Percentiles rank a stretch among this genome's conserved stretches.
Conservation (phyloP, 2,797 vertebrate genomes). For the Mus spretus region DNA sequence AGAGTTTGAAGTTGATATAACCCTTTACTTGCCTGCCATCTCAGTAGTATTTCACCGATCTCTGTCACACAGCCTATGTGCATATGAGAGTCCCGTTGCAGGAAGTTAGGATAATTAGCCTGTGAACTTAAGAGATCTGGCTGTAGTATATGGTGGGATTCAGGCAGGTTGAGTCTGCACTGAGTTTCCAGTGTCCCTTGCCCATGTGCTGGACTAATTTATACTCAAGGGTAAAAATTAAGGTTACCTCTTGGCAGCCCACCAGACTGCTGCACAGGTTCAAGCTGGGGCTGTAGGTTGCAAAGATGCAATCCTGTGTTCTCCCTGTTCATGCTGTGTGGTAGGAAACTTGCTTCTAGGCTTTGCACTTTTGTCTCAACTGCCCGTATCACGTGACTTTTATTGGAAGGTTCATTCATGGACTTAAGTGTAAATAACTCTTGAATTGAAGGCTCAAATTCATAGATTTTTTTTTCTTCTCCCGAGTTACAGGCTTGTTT, state of each 20-base stretch:
- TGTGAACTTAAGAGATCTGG: slow-evolving; percentile 64
- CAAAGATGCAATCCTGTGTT: background rate
- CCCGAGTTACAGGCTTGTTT: background rate
- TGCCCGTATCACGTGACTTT: background rate
- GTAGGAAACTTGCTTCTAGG: background rate
- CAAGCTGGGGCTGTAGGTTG: slow-evolving; percentile 64
- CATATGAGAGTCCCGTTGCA: slow-evolving; percentile 47
- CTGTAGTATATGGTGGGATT: background rate
- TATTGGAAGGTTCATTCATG: background rate
- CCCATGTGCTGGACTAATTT: slow-evolving; percentile 80
- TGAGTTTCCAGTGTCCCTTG: slow-evolving; percentile 37
- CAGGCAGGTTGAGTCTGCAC: slow-evolving; percentile 18
- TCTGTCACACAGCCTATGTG: background rate
- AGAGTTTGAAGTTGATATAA: background rate
- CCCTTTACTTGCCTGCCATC: background rate
- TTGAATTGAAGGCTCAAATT: background rate
- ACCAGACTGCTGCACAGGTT: slow-evolving; percentile 72
- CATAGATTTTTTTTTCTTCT: background rate
- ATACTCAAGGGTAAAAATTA: slow-evolving; percentile 84
- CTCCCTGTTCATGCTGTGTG: background rate
- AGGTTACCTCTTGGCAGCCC: slow-evolving; percentile 75
- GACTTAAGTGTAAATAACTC: background rate
- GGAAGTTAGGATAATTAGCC: slow-evolving; percentile 74
- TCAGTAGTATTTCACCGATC: slow-evolving; percentile 30
- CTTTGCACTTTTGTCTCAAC: background rate